Evolutionary conservation across 2,888 invertebrate genomes (phyloP).

Genomic region (Papilio elwesi): DNA sequence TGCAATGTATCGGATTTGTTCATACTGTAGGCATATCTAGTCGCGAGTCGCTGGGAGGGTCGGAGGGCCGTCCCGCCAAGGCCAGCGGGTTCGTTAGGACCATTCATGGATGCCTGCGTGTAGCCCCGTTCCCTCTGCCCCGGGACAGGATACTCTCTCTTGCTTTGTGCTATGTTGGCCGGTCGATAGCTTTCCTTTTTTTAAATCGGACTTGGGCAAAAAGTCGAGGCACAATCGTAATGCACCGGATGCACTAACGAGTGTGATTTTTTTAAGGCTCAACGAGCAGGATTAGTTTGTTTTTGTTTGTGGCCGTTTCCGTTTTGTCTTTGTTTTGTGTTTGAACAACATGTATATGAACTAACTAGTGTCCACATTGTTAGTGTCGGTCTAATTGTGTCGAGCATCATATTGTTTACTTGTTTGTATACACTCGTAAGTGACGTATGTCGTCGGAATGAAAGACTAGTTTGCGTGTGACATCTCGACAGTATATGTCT

Average conservation of each 20-base stretch:
- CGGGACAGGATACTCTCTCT: constrained; percentile 76
- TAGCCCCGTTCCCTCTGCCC: constrained; percentile 58
- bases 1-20: constrained; percentile 42
- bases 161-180: constrained; percentile 71
- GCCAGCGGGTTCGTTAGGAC: constrained; percentile 81
- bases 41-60: constrained; percentile 51
- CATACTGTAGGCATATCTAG: constrained; percentile 47
- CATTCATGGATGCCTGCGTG: constrained; percentile 81
- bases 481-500: not conserved
- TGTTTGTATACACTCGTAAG: constrained; percentile 46
- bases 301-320: constrained; percentile 72
- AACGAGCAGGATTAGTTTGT: constrained; percentile 67
- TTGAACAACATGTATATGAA: constrained; percentile 33
- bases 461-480: constrained; percentile 11
- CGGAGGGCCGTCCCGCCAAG: constrained; percentile 72
- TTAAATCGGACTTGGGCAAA: constrained; percentile 67
- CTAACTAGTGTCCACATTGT: constrained; percentile 16
- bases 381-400: constrained; percentile 15
- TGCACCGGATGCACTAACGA: constrained; percentile 83
- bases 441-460: constrained; percentile 11
- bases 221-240: constrained; percentile 75
- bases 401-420: constrained; percentile 28
- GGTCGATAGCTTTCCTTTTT: constrained; percentile 76
- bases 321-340: constrained; percentile 57
- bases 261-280: constrained; percentile 74